Conservation (phyloP, 1,140 invertebrate genomes). For the Hyles vespertilio region DNA sequence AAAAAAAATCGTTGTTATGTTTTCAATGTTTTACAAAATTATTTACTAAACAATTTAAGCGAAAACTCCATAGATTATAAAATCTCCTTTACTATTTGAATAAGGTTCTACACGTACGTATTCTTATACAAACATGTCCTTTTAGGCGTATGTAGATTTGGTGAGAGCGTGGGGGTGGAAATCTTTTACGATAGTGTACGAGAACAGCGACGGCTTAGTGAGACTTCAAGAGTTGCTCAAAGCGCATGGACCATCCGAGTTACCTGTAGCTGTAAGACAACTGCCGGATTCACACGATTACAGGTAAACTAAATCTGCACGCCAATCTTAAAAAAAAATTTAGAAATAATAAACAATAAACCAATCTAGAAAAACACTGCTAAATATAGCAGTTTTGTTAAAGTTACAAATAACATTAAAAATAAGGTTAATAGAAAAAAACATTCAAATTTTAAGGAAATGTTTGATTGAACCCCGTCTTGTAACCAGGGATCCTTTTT, state of each 20-base stretch:
- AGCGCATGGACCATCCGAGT: slow-evolving; percentile 88
- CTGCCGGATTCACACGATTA: slow-evolving; percentile 87
- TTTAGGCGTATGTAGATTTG: slow-evolving; percentile 92
- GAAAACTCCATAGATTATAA: too few relatives aligned
- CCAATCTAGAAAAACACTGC: background rate
- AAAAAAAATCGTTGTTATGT: too few relatives aligned
- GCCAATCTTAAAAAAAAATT: too few relatives aligned
- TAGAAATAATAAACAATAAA: background rate
- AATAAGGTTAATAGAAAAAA: slow-evolving; percentile 1
- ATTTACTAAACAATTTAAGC: too few relatives aligned
- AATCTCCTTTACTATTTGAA: too few relatives aligned
- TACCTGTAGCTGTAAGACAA: slow-evolving; percentile 88
- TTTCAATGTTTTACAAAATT: too few relatives aligned
- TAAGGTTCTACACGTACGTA: background rate
- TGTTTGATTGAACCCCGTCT: too few relatives aligned
- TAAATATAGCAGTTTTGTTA: background rate
- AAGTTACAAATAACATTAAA: slow-evolving; percentile 1
- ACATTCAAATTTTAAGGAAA: too few relatives aligned
- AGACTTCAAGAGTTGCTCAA: slow-evolving; percentile 94
- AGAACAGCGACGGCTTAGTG: slow-evolving; percentile 95
- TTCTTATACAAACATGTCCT: slow-evolving; percentile 9
- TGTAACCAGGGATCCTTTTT: slow-evolving; percentile 3
- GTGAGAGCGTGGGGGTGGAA: slow-evolving; percentile 94
- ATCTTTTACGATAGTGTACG: slow-evolving; percentile 96
- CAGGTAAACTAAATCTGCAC: slow-evolving; percentile 76